A percentile compares a stretch with the other conserved stretches of the same genome.
These are phyloP conservation scores for Heliopora coerulea DNA, from an alignment of 92 coral and sea anemone species.

Conservation along the genomic window DNA sequence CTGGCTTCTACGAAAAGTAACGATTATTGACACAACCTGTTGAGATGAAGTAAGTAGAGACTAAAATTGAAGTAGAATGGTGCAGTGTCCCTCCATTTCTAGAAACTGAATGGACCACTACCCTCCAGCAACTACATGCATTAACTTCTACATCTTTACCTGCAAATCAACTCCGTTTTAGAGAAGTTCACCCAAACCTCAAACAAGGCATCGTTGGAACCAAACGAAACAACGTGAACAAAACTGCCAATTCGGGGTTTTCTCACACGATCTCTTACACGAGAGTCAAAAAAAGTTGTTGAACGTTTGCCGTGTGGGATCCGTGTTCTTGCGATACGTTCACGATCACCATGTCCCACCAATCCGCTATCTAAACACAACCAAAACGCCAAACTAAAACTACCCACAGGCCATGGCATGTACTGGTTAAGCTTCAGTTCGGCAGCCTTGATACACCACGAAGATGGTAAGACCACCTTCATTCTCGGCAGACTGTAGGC, in stretches of 20 bases:
- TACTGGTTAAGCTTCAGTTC: constrained; percentile 70
- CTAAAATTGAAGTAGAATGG: too few relatives aligned
- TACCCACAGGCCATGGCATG: constrained; percentile 65
- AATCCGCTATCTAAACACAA: constrained; percentile 47
- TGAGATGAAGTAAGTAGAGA: too few relatives aligned
- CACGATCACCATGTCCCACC: constrained; percentile 6
- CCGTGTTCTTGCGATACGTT: neutral
- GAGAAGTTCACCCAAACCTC: constrained; percentile 76
- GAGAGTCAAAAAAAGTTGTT: neutral
- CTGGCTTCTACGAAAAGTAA: too few relatives aligned
- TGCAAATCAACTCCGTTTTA: constrained; percentile 53
- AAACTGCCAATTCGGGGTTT: constrained; percentile 29
- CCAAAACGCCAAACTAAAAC: constrained; percentile 88
- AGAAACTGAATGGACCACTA: too few relatives aligned
- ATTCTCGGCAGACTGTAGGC: too few relatives aligned
- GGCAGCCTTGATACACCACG: constrained; percentile 36
- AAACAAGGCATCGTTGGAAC: constrained; percentile 71
- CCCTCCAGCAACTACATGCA: too few relatives aligned
- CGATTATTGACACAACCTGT: too few relatives aligned
- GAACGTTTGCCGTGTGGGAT: neutral
- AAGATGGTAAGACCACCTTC: too few relatives aligned
- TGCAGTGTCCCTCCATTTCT: too few relatives aligned
- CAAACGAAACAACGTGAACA: constrained; percentile 80
- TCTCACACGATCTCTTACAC: neutral
- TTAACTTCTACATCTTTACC: constrained; percentile 47